These are phyloP conservation scores for Myopa testacea DNA, from an alignment of 2,888 invertebrate species.

Conservation along the genomic window DNA sequence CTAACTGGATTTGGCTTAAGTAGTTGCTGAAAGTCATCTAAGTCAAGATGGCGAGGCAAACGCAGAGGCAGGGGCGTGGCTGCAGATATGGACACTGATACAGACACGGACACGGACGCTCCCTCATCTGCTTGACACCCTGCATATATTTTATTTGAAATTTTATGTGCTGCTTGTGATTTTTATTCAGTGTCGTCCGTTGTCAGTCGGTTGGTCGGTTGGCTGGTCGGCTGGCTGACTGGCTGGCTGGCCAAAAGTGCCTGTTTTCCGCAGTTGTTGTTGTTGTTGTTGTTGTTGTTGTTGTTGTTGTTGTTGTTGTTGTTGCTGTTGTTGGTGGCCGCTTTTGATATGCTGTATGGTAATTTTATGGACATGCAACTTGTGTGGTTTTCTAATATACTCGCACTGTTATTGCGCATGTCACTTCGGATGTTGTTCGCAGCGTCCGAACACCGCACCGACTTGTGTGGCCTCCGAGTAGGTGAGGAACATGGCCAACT, in stretches of 20 bases:
- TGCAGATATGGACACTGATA: neutral
- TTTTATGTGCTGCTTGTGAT: constrained; percentile 28
- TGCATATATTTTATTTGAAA: constrained; percentile 20
- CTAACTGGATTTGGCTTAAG: neutral
- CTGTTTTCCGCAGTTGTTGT: constrained; percentile 41
- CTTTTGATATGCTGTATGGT: constrained; percentile 51
- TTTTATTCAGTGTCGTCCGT: constrained; percentile 11
- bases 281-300: constrained; percentile 31
- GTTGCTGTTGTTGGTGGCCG: constrained; percentile 38
- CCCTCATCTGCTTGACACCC: neutral
- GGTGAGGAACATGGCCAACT: neutral
- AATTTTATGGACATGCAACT: constrained; percentile 50
- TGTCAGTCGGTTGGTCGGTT: neutral
- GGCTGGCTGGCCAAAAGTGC: constrained; percentile 37
- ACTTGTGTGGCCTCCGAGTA: constrained; percentile 27
- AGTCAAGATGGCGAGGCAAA: neutral
- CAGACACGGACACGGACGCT: neutral
- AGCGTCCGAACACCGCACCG: neutral
- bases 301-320: constrained; percentile 32
- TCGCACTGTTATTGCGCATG: constrained; percentile 17
- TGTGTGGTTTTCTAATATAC: constrained; percentile 27
- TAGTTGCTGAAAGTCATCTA: neutral
- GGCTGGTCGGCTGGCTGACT: constrained; percentile 19
- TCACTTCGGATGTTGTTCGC: constrained; percentile 9
- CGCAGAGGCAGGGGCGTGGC: too few relatives aligned